Evolutionary conservation across 2,113 vertebrate species (phyloP).

Genomic region (Ranitomeya imitator): DNA sequence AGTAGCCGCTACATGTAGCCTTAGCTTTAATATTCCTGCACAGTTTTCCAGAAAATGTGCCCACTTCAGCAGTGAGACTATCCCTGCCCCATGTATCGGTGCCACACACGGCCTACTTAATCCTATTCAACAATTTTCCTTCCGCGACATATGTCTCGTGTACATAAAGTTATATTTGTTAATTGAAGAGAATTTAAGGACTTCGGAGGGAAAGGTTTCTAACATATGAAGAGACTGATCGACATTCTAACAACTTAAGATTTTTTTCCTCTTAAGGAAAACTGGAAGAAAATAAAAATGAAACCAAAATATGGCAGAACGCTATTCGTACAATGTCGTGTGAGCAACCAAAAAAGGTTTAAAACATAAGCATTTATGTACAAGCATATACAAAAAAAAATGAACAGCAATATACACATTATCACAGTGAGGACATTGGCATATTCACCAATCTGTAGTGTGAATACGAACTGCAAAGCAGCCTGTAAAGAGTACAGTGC

Average conservation of each 20-base stretch:
- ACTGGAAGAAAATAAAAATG: slow-evolving; percentile 64
- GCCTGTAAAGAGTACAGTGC: slow-evolving; percentile 80
- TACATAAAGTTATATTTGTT: no score
- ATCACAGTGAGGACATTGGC: slow-evolving; percentile 90
- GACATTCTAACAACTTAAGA: slow-evolving; percentile 59
- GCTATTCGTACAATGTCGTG: slow-evolving; percentile 79
- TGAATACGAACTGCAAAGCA: slow-evolving; percentile 85
- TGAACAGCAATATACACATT: slow-evolving; percentile 88
- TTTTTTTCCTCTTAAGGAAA: slow-evolving; percentile 66
- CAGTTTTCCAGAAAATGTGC: neutral
- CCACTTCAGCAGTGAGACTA: neutral
- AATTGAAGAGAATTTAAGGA: neutral
- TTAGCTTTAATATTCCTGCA: no score
- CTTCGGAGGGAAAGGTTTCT: neutral
- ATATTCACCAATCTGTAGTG: slow-evolving; percentile 81
- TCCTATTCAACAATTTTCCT: no score
- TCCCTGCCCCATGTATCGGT: neutral
- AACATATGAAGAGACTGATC: slow-evolving; percentile 10
- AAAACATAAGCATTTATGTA: slow-evolving; percentile 79
- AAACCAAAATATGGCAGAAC: slow-evolving; percentile 70
- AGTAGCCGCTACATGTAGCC: no score
- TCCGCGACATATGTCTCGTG: no score
- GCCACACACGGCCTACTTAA: neutral
- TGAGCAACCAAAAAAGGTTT: slow-evolving; percentile 77
- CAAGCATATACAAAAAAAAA: slow-evolving; percentile 83